A percentile compares a stretch with the other conserved stretches of the same genome.
phyloP scores from a whole-genome alignment of 2,888 invertebrate genomes.

The Eucera pruinosa region DNA sequence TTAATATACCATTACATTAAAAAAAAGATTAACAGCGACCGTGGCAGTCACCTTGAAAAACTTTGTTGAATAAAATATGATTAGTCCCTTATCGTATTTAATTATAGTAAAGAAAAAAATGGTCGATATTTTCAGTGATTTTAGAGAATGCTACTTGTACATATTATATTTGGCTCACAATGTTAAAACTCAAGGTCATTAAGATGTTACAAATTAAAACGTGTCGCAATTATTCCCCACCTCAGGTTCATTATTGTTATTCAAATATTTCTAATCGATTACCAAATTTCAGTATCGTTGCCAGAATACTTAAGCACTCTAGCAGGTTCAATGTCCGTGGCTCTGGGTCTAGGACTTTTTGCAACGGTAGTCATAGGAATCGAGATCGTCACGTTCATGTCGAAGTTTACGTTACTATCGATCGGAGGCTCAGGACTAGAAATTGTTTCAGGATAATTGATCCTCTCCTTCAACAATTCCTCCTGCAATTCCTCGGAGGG shows the following conservation, averaged over 20 bases:
- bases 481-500: conserved; percentile 82
- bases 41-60: too few relatives aligned
- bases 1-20: too few relatives aligned
- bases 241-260: too few relatives aligned
- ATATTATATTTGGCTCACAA: too few relatives aligned
- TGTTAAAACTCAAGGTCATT: too few relatives aligned
- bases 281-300: conserved; percentile 92
- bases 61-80: too few relatives aligned
- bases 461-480: conserved; percentile 87
- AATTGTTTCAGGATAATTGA: conserved; percentile 89
- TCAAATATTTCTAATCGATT: conserved; percentile 69
- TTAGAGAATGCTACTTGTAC: too few relatives aligned
- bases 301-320: conserved; percentile 88
- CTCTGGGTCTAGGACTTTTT: conserved; percentile 88
- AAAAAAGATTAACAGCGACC: too few relatives aligned
- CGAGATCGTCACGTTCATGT: conserved; percentile 74
- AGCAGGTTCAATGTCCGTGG: conserved; percentile 88
- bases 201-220: too few relatives aligned
- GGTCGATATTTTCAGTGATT: too few relatives aligned
- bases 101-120: too few relatives aligned
- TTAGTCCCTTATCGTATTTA: too few relatives aligned
- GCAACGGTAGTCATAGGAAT: conserved; percentile 67
- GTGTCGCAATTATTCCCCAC: not conserved
- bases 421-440: conserved; percentile 83
- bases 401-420: conserved; percentile 81